Conservation (phyloP, 92 coral and sea anemone species). For the Zoanthus solanderi region DNA sequence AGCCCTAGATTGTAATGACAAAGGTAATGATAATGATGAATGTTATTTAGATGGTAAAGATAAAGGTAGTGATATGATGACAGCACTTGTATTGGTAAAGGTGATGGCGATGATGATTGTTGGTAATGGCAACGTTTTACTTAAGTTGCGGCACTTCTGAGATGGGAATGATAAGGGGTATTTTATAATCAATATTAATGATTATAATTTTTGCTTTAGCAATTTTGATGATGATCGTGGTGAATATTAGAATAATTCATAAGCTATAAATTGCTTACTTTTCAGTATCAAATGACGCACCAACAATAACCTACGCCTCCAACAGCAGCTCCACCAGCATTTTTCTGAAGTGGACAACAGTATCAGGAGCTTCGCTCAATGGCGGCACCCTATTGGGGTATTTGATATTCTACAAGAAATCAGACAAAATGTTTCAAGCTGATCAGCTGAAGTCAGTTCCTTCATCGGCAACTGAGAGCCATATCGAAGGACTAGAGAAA, state of each 20-base stretch:
- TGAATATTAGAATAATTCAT: neutral
- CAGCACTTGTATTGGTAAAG: neutral
- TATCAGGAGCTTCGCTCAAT: slow-evolving; percentile 40
- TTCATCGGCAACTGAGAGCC: slow-evolving; percentile 30
- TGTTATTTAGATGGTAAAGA: neutral
- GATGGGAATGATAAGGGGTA: no score
- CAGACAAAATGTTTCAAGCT: slow-evolving; percentile 10
- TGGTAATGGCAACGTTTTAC: neutral
- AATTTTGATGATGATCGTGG: no score
- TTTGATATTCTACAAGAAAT: slow-evolving; percentile 55
- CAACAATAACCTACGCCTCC: slow-evolving; percentile 11
- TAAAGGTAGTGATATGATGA: neutral
- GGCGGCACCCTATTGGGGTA: slow-evolving; percentile 46
- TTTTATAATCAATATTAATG: no score
- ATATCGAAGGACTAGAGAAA: slow-evolving; percentile 46
- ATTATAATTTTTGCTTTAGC: no score
- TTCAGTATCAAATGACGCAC: slow-evolving; percentile 55
- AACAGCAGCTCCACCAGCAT: slow-evolving; percentile 59
- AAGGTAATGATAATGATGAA: neutral
- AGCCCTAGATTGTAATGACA: no score
- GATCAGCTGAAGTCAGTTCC: slow-evolving; percentile 20
- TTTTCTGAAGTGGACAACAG: slow-evolving; percentile 49
- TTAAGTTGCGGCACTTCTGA: no score
- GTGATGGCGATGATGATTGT: neutral
- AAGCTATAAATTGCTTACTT: neutral